Percentiles rank a stretch among this genome's conserved stretches.
Evolutionary conservation across 1,140 invertebrate genomes (phyloP).

Genomic region (Drosophila sturtevanti): DNA sequence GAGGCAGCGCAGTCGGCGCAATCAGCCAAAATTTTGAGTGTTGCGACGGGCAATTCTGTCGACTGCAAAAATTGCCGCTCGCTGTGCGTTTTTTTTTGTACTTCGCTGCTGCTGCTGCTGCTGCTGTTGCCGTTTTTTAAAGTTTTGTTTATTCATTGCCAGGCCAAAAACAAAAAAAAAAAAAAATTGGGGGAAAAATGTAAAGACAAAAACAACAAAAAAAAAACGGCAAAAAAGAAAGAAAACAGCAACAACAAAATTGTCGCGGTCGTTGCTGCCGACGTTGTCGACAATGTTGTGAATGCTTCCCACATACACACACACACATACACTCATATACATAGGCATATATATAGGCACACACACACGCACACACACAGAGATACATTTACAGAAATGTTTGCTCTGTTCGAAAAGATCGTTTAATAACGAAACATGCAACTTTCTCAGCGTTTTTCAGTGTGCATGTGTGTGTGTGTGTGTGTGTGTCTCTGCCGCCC

Average conservation of each 20-base stretch:
- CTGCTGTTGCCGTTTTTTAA: constrained; percentile 5
- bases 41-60: neutral
- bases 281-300: constrained; percentile 24
- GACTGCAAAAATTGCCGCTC: constrained; percentile 5
- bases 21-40: neutral
- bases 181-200: constrained; percentile 23
- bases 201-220: constrained; percentile 16
- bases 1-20: constrained; percentile 15
- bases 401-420: constrained; percentile 27
- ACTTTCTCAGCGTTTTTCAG: constrained; percentile 5
- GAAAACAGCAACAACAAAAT: constrained; percentile 8
- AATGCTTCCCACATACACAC: constrained; percentile 25
- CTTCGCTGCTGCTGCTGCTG: constrained; percentile 12
- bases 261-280: constrained; percentile 5
- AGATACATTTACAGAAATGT: constrained; percentile 18
- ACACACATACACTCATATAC: neutral
- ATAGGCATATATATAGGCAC: neutral
- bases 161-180: constrained; percentile 9
- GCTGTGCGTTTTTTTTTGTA: constrained; percentile 22
- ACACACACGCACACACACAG: constrained; percentile 1
- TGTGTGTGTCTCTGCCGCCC: neutral
- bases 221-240: neutral
- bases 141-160: constrained; percentile 47
- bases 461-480: neutral
- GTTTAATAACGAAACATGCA: constrained; percentile 14